Base-by-base conservation (phyloP, 1,140 invertebrate species). In the Drosophila littoralis region DNA sequence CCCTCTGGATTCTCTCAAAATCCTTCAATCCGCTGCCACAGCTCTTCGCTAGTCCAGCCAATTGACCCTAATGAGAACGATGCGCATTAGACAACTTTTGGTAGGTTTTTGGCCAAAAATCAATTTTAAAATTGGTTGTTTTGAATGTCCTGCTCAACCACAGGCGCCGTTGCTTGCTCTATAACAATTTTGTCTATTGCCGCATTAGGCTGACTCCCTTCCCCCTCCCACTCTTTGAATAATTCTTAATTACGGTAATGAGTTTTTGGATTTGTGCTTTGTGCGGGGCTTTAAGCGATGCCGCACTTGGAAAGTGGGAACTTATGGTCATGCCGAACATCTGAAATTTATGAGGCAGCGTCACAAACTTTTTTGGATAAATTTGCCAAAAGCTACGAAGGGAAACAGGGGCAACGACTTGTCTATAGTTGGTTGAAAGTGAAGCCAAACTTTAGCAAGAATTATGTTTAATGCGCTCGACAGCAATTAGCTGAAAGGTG, bases 161-260 rank as follows among this genome's bases (percentile, higher is more conserved):
- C 77, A 79, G 61, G 55, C 46, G 76, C 76, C 67, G 13, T 15
- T 22, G 66, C 70, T 73, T 67, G 55, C 40, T 35, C 50, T 45
- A 66, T 73, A 83, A 77, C 66, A 77, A 84, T 85, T 71, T 77
- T 10, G 50, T n/a, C 15, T 13, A 28, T 15, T 36, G 48, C 36
- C 43, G 33, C 10, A 42, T 36, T 10, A 17, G 6, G 9, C 7
- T 4, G 2, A 10, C 1, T 15, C 13, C 46, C 68, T 15, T 4
- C 60, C 13, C 33, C 6, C 15, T 4, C 13, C 32, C 40, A 3
- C 22, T 42, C 28, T 35, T 35, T 28, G 36, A 13, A 43, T 66
- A 60, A 71, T 55, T 35, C 65, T 80, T 88, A 88, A 89, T 88
- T 88, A 88, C 68, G 52, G 76, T 88, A 88, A 88, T 88, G 83